Evolutionary conservation across 2,888 invertebrate species (phyloP).

Genomic region (Apomyelois bistriatella): DNA sequence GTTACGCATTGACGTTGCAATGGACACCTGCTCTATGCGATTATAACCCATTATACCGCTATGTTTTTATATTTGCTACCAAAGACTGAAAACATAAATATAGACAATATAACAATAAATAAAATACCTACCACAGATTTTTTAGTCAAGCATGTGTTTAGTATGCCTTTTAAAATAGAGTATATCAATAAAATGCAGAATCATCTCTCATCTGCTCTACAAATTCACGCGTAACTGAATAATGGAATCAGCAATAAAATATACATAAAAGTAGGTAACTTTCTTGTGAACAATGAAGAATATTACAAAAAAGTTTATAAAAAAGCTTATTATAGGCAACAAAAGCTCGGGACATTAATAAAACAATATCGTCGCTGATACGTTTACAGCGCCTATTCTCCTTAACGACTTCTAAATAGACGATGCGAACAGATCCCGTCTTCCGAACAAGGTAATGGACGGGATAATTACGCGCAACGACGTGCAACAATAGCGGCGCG

Average conservation of each 20-base stretch:
- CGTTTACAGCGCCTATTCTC: slow-evolving; percentile 64
- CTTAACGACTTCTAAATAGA: slow-evolving; percentile 74
- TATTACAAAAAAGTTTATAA: slow-evolving; percentile 37
- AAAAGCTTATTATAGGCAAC: slow-evolving; percentile 44
- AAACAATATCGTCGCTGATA: slow-evolving; percentile 60
- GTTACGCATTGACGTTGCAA: slow-evolving; percentile 31
- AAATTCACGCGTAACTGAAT: slow-evolving; percentile 7
- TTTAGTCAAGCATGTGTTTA: neutral
- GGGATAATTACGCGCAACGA: slow-evolving; percentile 76
- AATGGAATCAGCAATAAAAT: slow-evolving; percentile 15
- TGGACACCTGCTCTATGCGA: slow-evolving; percentile 34
- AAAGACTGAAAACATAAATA: slow-evolving; percentile 12
- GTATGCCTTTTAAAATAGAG: neutral
- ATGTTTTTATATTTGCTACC: slow-evolving; percentile 4
- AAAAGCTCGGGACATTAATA: slow-evolving; percentile 56
- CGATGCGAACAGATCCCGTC: slow-evolving; percentile 61
- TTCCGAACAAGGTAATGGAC: slow-evolving; percentile 76
- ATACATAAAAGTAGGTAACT: slow-evolving; percentile 13
- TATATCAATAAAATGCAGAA: slow-evolving; percentile 9
- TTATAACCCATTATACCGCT: slow-evolving; percentile 11
- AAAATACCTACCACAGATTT: slow-evolving; percentile 3
- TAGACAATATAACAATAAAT: slow-evolving; percentile 6
- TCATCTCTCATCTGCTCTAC: neutral
- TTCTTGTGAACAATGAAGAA: slow-evolving; percentile 22
- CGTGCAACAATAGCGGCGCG: slow-evolving; percentile 77